Base-by-base conservation (phyloP, 30 jellyfish, hydroid and myxozoan species). In the Rhopilema esculentum region DNA sequence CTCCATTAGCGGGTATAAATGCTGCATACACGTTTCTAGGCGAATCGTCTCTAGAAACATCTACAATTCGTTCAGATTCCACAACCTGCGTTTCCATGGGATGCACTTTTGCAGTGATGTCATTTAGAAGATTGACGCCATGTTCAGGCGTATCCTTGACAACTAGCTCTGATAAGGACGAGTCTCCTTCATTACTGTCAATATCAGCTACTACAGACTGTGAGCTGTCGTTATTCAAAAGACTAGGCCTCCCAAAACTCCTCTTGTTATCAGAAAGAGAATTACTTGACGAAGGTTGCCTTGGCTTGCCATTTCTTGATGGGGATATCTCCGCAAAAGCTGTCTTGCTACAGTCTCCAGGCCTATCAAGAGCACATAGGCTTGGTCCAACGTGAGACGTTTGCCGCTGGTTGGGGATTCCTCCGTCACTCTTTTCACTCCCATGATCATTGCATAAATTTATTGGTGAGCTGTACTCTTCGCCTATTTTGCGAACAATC, bases 401-500 rank as follows among this genome's bases (percentile, higher is more conserved):
- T 20, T 29, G 26, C 26, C 40, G 32, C 17, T 19, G 25, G 16
- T 50, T 26, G 40, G 23, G 9, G n/a, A 72, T 24, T 21, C 32
- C 28, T 19, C 52, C 40, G 6, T 75, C 66, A 16, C 24, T 75
- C 21, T 48, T 75, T 20, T 33, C 66, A 27, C 49, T 8, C 17
- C 48, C 89, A 29, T 19, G 63, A 2, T 51, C 62, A n/a, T n/a
- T n/a, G 67, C 65, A 29, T 17, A 49, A 20, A 20, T 73, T 49
- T 49, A 75, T 12, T 0, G 86, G 85, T 4, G 88, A 79, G 51
- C 51, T 66, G 50, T 73, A 85, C 49, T 73, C 94, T 25, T 85
- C 94, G 18, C 81, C 94, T 4, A 85, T 85, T 28, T 74, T 75
- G 25, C 94, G 94, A 25, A 85, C 94, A 48, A 85, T 85, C 22